A percentile compares a stretch with the other conserved stretches of the same genome.
These are phyloP conservation scores for Zosterops lateralis DNA, from an alignment of 2,113 vertebrate species.

Conservation along the genomic window DNA sequence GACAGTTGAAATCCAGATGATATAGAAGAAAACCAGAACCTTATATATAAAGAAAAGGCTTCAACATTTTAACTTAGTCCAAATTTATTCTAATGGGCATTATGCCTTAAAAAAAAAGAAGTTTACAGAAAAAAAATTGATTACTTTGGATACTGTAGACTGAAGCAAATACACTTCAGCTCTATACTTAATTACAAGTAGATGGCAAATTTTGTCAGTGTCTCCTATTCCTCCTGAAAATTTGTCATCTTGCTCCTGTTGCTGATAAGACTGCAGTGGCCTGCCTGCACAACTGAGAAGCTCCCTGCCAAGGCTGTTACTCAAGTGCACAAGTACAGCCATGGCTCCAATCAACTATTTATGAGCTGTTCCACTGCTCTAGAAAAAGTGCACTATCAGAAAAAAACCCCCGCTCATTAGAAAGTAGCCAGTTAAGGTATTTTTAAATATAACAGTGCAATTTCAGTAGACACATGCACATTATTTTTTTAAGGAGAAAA, in stretches of 20 bases:
- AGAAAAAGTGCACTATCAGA: constrained; percentile 18
- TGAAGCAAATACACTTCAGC: not conserved
- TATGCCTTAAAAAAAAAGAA: not conserved
- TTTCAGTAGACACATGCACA: not conserved
- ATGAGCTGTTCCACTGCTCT: constrained; percentile 36
- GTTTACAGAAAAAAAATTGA: not conserved
- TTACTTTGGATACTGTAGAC: not conserved
- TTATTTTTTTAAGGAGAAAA: constrained; percentile 48
- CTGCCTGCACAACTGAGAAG: not conserved
- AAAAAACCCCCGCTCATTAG: not conserved
- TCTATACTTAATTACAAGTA: not conserved
- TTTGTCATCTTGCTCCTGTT: not conserved
- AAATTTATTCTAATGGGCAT: not conserved
- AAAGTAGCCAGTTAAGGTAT: not conserved
- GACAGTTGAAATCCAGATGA: not conserved
- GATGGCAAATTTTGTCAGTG: not conserved
- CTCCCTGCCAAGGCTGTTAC: not conserved
- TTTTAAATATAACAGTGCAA: constrained; percentile 9
- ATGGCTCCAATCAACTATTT: not conserved
- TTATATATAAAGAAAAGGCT: not conserved
- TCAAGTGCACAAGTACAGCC: not conserved
- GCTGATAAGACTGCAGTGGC: not conserved
- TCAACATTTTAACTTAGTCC: not conserved
- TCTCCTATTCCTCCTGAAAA: not conserved
- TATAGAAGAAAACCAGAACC: not conserved